These are phyloP conservation scores for Picathartes gymnocephalus DNA, from an alignment of 2,113 vertebrate genomes.

Conservation along the genomic window DNA sequence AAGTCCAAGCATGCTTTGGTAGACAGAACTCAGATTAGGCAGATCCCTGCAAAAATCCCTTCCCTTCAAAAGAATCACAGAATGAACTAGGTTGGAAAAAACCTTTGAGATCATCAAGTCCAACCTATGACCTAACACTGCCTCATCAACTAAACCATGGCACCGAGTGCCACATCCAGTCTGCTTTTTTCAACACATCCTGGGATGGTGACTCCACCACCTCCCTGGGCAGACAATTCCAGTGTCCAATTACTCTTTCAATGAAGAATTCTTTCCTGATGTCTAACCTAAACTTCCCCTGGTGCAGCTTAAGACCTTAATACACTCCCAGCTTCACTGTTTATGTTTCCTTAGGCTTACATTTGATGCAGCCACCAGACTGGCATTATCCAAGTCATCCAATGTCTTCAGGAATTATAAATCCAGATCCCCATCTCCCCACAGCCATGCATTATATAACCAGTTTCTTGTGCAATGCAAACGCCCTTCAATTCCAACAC, in stretches of 20 bases:
- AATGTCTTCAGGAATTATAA: neutral
- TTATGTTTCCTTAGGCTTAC: neutral
- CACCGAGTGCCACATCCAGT: neutral
- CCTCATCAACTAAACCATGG: neutral
- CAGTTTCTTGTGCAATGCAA: neutral
- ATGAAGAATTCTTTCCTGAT: neutral
- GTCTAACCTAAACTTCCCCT: no score
- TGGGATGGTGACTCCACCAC: neutral
- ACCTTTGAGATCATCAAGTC: neutral
- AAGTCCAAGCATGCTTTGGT: neutral
- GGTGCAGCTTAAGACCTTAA: neutral
- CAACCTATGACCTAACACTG: neutral
- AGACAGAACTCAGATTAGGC: neutral
- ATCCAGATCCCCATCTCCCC: neutral
- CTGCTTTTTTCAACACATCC: neutral
- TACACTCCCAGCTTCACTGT: neutral
- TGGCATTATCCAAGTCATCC: neutral
- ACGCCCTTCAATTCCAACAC: neutral
- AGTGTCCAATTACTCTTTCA: neutral
- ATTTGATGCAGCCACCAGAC: neutral
- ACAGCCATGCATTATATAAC: accelerated
- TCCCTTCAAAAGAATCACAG: neutral
- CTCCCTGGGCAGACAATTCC: neutral
- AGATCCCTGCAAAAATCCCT: neutral
- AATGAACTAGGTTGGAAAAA: neutral